Percentiles rank a stretch among this genome's conserved stretches.
These are phyloP conservation scores for Albula goreensis DNA, from an alignment of 2,113 vertebrate species.

Conservation along the genomic window DNA sequence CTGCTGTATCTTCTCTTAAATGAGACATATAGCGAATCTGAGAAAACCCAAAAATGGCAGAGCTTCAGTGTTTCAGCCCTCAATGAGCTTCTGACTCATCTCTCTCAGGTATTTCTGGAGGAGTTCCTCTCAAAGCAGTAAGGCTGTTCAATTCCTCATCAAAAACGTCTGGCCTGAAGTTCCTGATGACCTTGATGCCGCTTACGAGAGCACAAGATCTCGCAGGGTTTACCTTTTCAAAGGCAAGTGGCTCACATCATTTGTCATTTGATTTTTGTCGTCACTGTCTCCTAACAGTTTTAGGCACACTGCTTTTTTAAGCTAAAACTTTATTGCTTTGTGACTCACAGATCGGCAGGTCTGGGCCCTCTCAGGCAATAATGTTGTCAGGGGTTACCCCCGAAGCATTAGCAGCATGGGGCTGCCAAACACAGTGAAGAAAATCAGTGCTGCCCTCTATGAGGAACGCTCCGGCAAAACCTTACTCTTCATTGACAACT, in stretches of 20 bases:
- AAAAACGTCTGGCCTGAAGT: constrained; percentile 78
- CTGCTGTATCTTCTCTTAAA: no score
- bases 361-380: constrained; percentile 80
- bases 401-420: constrained; percentile 69
- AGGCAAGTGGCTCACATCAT: constrained; percentile 43
- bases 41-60: no score
- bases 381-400: constrained; percentile 73
- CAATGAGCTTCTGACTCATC: not conserved
- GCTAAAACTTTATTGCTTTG: not conserved
- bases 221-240: constrained; percentile 64
- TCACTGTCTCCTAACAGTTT: not conserved
- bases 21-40: no score
- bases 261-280: not conserved
- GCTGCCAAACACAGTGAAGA: constrained; percentile 69
- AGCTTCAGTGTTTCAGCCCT: no score
- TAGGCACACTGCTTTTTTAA: not conserved
- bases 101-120: constrained; percentile 82
- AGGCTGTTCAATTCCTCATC: constrained; percentile 71
- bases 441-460: constrained; percentile 77
- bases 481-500: constrained; percentile 74
- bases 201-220: constrained; percentile 55
- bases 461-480: constrained; percentile 68
- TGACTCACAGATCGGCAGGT: constrained; percentile 68
- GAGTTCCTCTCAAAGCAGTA: constrained; percentile 49
- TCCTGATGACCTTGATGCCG: constrained; percentile 80